phyloP scores from a whole-genome alignment of 2,797 vertebrate genomes.

The Gymnoscopelus braueri region DNA sequence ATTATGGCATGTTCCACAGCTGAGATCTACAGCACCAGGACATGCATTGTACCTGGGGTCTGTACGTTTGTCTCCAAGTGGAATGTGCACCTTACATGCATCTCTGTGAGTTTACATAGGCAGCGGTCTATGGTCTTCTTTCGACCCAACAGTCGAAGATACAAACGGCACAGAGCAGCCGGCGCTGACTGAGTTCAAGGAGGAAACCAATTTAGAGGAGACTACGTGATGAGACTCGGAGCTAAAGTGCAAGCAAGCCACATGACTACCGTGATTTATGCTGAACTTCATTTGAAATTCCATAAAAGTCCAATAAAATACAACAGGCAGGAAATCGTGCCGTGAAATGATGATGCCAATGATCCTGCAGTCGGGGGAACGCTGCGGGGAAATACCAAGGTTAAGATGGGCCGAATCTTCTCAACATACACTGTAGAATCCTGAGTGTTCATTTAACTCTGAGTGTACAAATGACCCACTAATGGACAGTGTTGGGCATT shows the following conservation, averaged over 20 bases:
- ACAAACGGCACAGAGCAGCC: no score
- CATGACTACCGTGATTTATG: slow-evolving; percentile 27
- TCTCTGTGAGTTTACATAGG: no score
- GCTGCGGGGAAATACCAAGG: slow-evolving; percentile 5
- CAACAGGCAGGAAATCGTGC: slow-evolving; percentile 50
- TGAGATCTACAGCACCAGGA: background rate
- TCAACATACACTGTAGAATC: slow-evolving; percentile 4
- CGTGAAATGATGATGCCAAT: slow-evolving; percentile 34
- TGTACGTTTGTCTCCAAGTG: no score
- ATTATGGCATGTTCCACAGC: background rate
- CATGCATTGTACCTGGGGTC: background rate
- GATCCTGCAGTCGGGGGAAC: slow-evolving; percentile 2
- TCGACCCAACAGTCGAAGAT: no score
- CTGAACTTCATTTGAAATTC: slow-evolving; percentile 56
- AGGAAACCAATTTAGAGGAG: no score
- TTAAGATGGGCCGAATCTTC: background rate
- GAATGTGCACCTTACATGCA: no score
- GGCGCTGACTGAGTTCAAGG: no score
- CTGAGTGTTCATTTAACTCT: no score
- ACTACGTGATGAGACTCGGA: no score
- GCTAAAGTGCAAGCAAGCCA: background rate
- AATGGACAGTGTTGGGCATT: no score
- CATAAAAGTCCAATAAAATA: slow-evolving; percentile 61
- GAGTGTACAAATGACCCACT: no score
- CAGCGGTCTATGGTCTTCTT: no score